Conservation (phyloP, 2,888 invertebrate species). For the Galerucella nymphaeae region DNA sequence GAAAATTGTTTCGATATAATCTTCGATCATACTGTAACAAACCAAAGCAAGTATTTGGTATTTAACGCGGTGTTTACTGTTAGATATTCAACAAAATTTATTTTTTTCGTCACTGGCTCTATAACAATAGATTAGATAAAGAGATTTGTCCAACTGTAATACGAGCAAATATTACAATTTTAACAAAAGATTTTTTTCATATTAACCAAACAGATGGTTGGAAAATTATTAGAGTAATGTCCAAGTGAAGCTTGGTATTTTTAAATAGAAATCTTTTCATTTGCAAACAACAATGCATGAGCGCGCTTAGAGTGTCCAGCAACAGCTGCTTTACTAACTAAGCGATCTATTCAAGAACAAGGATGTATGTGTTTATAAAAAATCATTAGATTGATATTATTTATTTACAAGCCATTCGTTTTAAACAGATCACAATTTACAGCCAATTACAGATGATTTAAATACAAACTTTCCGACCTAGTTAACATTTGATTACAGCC, state of each 20-base stretch:
- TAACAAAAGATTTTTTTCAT: neutral
- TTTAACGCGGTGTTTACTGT: constrained; percentile 5
- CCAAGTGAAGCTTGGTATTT: neutral
- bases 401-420: too few relatives aligned
- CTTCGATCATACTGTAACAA: constrained; percentile 16
- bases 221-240: neutral
- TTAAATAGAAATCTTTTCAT: too few relatives aligned
- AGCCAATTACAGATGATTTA: neutral
- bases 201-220: neutral
- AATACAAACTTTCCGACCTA: neutral
- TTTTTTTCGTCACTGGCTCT: constrained; percentile 1
- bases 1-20: constrained; percentile 33
- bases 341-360: too few relatives aligned
- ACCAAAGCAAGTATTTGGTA: neutral
- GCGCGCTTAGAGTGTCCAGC: too few relatives aligned
- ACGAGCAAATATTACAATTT: neutral
- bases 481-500: constrained; percentile 12
- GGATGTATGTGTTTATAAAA: too few relatives aligned
- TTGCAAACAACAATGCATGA: too few relatives aligned
- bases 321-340: too few relatives aligned
- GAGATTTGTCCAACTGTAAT: constrained; percentile 12
- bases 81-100: constrained; percentile 11
- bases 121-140: constrained; percentile 27
- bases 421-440: neutral
- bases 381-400: too few relatives aligned